Evolutionary conservation across 2,888 invertebrate genomes (phyloP), one percentile per base, ranked within the genome.

Genomic region (Boloria euphrosyne): DNA sequence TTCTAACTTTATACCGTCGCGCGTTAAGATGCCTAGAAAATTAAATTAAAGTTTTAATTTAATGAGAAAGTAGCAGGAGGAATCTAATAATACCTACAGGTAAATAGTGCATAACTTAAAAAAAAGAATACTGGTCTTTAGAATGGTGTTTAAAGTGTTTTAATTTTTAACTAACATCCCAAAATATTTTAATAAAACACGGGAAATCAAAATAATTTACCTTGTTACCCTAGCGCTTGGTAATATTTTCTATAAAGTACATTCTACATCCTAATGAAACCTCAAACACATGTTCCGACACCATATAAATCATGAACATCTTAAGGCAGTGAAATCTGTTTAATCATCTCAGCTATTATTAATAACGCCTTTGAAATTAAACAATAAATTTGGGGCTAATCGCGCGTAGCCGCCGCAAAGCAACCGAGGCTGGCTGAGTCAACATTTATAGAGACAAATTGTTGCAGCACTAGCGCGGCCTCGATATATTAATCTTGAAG

Each of bases 381-480:
- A 92, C 92, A 92, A 92, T 92, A 92, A 91, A 92, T 92, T 92
- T 83, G 82, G 78, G 78, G 90, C 90, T 92, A 92, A 92, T 92
- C 91, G 89, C 85, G 85, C 86, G 83, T 81, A 84, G 84, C 79
- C 84, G 84, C 89, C 89, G 84, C 88, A 82, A 81, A 77, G 80
- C 78, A 81, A 80, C 80, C 83, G 80, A 70, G 52, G 61, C 76
- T 84, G 82, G 90, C 91, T 91, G 91, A 92, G 86, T 91, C 90
- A 90, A 90, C 92, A 86, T 92, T 92, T 92, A 92, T 92, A 91
- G 89, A 91, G 91, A 92, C 92, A 92, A 92, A 92, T 92, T 90
- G 91, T 91, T 86, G 87, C 86, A 83, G 85, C 85, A 90, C 86
- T 87, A 87, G 85, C 87, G 83, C 81, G 82, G 84, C 82, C 86